phyloP scores from a whole-genome alignment of 1,140 invertebrate species.

The Littorina saxatilis region DNA sequence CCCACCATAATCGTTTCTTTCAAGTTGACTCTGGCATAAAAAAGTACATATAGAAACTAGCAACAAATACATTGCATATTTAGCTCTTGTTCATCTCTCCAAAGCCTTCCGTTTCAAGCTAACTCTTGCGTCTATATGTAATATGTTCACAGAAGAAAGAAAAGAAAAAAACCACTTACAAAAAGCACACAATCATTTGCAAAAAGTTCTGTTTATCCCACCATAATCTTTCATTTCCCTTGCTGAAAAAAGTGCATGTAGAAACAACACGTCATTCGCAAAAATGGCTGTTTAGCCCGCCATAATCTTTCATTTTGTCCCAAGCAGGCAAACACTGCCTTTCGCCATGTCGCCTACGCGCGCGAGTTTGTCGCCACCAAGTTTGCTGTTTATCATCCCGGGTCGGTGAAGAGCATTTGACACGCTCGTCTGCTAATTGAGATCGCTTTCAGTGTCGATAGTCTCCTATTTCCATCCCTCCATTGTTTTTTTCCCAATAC shows the following conservation, averaged over 20 bases:
- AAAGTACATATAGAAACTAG: no score
- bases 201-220: no score
- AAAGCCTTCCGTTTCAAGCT: no score
- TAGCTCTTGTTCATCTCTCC: no score
- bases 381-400: background rate
- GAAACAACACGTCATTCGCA: background rate
- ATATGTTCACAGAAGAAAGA: no score
- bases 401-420: background rate
- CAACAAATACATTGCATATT: no score
- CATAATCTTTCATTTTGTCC: constrained; percentile 3
- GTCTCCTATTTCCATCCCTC: background rate
- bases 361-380: background rate
- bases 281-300: background rate
- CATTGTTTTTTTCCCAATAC: constrained; percentile 6
- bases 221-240: no score
- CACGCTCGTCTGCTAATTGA: background rate
- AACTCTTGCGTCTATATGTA: no score
- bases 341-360: background rate
- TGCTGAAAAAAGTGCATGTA: background rate
- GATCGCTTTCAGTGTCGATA: background rate
- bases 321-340: constrained; percentile 1
- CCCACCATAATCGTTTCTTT: no score
- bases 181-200: no score
- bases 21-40: no score
- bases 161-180: no score